These are phyloP conservation scores for Lomographa bimaculata DNA, from an alignment of 2,888 invertebrate species.

Conservation along the genomic window DNA sequence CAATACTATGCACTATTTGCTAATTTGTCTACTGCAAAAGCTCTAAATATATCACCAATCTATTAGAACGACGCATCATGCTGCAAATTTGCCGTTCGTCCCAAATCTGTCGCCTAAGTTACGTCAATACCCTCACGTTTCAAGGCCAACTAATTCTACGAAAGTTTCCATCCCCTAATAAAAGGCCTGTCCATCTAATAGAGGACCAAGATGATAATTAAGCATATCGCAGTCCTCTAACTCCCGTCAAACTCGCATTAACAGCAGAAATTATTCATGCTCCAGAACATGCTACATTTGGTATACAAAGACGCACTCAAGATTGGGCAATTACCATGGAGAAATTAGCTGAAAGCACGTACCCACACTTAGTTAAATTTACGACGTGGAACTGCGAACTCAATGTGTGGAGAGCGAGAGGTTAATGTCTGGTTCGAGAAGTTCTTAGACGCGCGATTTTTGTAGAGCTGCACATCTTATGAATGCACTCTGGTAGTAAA, in stretches of 20 bases:
- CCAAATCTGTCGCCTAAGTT: no score
- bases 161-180: slow-evolving; percentile 6
- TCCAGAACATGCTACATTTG: slow-evolving; percentile 30
- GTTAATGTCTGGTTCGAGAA: slow-evolving; percentile 14
- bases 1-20: no score
- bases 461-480: no score
- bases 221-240: slow-evolving; percentile 24
- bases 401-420: slow-evolving; percentile 12
- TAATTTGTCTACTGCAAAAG: no score
- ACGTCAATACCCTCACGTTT: no score
- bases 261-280: slow-evolving; percentile 33
- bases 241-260: slow-evolving; percentile 34
- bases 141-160: neutral
- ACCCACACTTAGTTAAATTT: slow-evolving; percentile 20
- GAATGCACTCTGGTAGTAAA: no score
- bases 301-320: slow-evolving; percentile 34
- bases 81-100: no score
- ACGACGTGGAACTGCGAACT: slow-evolving; percentile 16
- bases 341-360: slow-evolving; percentile 24
- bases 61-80: no score
- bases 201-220: slow-evolving; percentile 24
- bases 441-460: no score
- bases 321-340: slow-evolving; percentile 32
- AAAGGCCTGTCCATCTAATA: slow-evolving; percentile 16
- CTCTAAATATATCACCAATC: no score